Evolutionary conservation across 2,113 vertebrate species (phyloP).

Genomic region (Carollia perspicillata): DNA sequence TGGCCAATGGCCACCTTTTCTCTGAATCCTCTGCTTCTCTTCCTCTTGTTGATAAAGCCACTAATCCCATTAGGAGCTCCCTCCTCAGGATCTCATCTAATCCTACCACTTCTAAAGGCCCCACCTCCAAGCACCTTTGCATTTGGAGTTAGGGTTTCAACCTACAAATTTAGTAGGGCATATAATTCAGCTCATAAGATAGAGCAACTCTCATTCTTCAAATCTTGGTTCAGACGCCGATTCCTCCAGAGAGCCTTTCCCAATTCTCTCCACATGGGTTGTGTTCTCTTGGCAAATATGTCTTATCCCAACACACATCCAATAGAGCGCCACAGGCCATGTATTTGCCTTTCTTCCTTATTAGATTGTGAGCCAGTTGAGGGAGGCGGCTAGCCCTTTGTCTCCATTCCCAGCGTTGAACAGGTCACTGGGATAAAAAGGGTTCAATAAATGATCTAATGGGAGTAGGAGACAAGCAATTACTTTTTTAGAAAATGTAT

Average conservation of each 20-base stretch:
- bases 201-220: not conserved
- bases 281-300: not conserved
- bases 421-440: not conserved
- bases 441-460: not conserved
- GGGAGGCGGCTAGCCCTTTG: not conserved
- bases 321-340: fast-evolving
- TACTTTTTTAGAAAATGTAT: not conserved
- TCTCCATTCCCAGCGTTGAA: not conserved
- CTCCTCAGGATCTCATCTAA: not conserved
- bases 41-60: not conserved
- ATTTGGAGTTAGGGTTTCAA: not conserved
- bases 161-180: no score
- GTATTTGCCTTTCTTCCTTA: not conserved
- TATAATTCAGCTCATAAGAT: not conserved
- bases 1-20: not conserved
- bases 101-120: not conserved
- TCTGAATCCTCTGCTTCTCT: not conserved
- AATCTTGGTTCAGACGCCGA: not conserved
- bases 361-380: not conserved
- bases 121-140: not conserved
- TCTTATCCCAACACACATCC: not conserved
- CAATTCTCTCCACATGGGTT: not conserved
- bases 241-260: not conserved
- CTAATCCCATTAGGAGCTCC: not conserved
- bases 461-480: not conserved